These are phyloP conservation scores for Aldabrachelys gigantea DNA, from an alignment of 2,113 vertebrate genomes.

Conservation along the genomic window DNA sequence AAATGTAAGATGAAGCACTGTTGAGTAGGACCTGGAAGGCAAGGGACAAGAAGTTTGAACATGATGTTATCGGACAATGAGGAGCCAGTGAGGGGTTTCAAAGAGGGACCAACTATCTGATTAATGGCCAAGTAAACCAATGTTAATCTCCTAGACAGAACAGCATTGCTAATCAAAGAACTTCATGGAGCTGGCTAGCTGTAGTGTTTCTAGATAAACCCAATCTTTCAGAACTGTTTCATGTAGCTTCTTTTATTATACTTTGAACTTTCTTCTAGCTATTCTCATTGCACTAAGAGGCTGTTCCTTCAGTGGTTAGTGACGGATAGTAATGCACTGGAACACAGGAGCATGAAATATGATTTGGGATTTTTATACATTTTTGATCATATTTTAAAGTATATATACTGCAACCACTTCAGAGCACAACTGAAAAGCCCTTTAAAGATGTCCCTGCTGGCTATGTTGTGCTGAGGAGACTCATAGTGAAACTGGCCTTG, in stretches of 20 bases:
- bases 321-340: constrained; percentile 43
- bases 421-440: constrained; percentile 36
- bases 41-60: not conserved
- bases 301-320: constrained; percentile 54
- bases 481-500: constrained; percentile 46
- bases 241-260: constrained; percentile 50
- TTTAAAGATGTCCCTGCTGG: constrained; percentile 62
- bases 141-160: constrained; percentile 22
- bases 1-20: not conserved
- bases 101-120: not conserved
- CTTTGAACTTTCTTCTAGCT: constrained; percentile 8
- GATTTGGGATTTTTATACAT: constrained; percentile 64
- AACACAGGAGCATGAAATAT: constrained; percentile 49
- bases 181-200: not conserved
- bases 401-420: constrained; percentile 58
- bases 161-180: not conserved
- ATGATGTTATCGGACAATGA: not conserved
- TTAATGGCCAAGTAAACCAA: not conserved
- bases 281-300: constrained; percentile 14
- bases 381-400: constrained; percentile 68
- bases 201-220: constrained; percentile 32
- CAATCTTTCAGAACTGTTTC: not conserved
- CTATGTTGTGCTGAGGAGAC: constrained; percentile 10
- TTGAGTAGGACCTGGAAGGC: constrained; percentile 7
- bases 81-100: not conserved